Conservation (phyloP, 1,140 invertebrate species). For the Nautilus pompilius region DNA sequence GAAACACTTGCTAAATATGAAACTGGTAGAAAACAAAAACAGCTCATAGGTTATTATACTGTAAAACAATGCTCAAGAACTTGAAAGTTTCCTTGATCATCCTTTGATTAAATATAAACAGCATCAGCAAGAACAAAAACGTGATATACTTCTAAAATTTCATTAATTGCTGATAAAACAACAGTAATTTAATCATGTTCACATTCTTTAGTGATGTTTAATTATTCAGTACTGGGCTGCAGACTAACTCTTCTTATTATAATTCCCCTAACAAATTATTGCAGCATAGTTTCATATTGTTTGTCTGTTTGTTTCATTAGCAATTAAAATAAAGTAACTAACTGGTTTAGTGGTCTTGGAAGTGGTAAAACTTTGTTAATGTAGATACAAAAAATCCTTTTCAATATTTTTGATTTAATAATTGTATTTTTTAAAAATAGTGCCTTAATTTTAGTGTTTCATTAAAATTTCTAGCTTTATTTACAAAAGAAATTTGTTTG, state of each 20-base stretch:
- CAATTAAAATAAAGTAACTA: not conserved
- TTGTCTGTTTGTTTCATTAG: not conserved
- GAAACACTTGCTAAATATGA: too few species aligned
- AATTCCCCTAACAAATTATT: not conserved
- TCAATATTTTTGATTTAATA: not conserved
- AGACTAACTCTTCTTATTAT: not conserved
- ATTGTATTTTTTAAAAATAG: slow-evolving; percentile 2
- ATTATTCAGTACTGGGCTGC: too few species aligned
- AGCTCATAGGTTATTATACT: too few species aligned
- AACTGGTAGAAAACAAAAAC: too few species aligned
- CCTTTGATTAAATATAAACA: too few species aligned
- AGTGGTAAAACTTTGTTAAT: not conserved
- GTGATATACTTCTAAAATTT: too few species aligned
- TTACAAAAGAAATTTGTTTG: not conserved
- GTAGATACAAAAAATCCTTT: not conserved
- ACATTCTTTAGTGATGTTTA: too few species aligned
- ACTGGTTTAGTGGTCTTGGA: not conserved
- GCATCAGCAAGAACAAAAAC: too few species aligned
- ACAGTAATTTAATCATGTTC: too few species aligned
- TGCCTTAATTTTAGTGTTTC: not conserved
- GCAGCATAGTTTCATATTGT: not conserved
- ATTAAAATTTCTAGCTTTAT: not conserved
- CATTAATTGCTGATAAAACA: too few species aligned
- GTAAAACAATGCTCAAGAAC: too few species aligned
- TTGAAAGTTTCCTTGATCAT: too few species aligned